Percentiles rank a stretch among this genome's conserved stretches.
Evolutionary conservation across 2,888 invertebrate genomes (phyloP).

Genomic region (Monoplex corrugatus): DNA sequence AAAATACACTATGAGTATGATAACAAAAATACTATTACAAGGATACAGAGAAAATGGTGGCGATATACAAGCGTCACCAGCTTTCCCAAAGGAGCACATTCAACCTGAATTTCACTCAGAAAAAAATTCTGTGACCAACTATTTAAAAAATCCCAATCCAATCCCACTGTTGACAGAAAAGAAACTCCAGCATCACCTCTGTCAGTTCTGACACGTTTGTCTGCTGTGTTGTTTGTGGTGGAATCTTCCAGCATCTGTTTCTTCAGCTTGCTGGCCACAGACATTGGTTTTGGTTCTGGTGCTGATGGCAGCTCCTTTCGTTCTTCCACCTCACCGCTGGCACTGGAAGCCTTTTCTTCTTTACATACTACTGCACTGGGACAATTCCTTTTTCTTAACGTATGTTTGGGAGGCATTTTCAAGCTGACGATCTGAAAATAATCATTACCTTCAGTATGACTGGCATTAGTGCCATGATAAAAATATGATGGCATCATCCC

Average conservation of each 20-base stretch:
- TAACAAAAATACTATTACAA: no score
- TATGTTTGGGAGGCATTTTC: background rate
- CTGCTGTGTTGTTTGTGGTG: background rate
- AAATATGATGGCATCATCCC: no score
- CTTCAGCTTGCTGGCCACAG: conserved; percentile 22
- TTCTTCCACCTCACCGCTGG: background rate
- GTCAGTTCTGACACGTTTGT: background rate
- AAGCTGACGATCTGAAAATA: background rate
- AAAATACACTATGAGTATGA: no score
- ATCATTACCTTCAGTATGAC: no score
- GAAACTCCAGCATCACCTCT: background rate
- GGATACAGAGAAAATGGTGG: no score
- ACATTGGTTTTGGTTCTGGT: background rate
- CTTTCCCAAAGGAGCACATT: no score
- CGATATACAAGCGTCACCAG: no score
- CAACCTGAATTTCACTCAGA: no score
- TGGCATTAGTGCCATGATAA: no score
- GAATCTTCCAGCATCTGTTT: conserved; percentile 18
- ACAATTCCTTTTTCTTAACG: background rate
- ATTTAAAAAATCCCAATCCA: no score
- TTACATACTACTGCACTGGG: background rate
- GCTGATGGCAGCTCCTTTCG: background rate
- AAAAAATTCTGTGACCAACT: no score
- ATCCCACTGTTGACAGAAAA: no score
- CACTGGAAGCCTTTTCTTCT: background rate